phyloP scores from a whole-genome alignment of 2,797 vertebrate species.

The Chaunax sp. region DNA sequence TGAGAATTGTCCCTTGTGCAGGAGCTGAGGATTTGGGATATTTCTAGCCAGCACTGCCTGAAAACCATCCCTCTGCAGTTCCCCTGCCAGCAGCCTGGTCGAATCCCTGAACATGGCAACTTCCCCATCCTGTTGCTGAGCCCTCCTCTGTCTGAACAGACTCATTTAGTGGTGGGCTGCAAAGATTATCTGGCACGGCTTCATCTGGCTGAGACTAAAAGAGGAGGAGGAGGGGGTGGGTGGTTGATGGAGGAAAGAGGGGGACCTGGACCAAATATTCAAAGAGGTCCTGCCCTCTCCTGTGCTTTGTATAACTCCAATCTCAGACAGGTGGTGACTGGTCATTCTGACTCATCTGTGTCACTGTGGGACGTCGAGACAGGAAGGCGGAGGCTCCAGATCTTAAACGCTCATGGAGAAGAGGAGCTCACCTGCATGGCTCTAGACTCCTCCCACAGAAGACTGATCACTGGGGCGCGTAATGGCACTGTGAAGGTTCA shows the following conservation, averaged over 20 bases:
- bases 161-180: constrained; percentile 70
- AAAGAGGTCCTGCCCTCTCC: constrained; percentile 24
- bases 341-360: constrained; percentile 69
- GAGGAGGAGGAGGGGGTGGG: constrained; percentile 27
- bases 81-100: constrained; percentile 60
- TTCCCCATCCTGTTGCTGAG: constrained; percentile 73
- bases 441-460: constrained; percentile 73
- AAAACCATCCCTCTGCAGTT: constrained; percentile 70
- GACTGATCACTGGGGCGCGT: constrained; percentile 74
- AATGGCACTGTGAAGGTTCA: constrained; percentile 74
- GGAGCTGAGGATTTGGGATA: constrained; percentile 79
- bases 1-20: constrained; percentile 21
- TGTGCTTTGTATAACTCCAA: constrained; percentile 67
- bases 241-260: constrained; percentile 27
- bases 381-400: constrained; percentile 49
- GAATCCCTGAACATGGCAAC: constrained; percentile 69
- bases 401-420: constrained; percentile 73
- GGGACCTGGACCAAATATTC: not conserved
- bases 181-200: constrained; percentile 74
- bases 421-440: constrained; percentile 75
- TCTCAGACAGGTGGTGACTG: constrained; percentile 75
- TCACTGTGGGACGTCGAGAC: constrained; percentile 65
- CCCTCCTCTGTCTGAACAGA: constrained; percentile 45
- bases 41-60: constrained; percentile 71
- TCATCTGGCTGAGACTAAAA: constrained; percentile 30